phyloP scores from a whole-genome alignment of 2,888 invertebrate genomes.

The Trichopria drosophilae region DNA sequence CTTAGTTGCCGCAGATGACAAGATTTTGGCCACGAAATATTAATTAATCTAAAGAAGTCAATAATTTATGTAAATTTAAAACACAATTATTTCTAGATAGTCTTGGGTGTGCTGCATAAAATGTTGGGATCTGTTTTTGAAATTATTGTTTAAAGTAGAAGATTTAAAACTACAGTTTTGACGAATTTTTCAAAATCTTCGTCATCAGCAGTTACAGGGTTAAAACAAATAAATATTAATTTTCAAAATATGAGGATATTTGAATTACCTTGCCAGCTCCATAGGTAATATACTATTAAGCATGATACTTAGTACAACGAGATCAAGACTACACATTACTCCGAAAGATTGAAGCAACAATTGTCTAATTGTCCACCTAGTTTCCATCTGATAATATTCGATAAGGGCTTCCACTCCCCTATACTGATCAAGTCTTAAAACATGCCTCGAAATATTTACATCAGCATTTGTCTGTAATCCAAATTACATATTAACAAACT shows the following conservation, averaged over 20 bases:
- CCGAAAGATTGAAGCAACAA: constrained; percentile 83
- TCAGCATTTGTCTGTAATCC: constrained; percentile 83
- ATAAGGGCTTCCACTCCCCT: constrained; percentile 82
- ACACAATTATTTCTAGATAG: too few species aligned
- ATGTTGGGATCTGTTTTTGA: too few species aligned
- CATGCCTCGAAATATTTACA: constrained; percentile 81
- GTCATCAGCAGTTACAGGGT: too few species aligned
- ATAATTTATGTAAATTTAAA: too few species aligned
- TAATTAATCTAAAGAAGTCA: background rate
- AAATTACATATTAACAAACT: background rate
- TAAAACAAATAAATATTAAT: too few species aligned
- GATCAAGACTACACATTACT: constrained; percentile 83
- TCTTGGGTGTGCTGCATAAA: too few species aligned
- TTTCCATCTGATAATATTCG: constrained; percentile 96
- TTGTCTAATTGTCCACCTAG: constrained; percentile 82
- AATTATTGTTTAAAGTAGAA: background rate
- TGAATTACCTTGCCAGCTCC: constrained; percentile 77
- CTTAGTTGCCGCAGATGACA: too few species aligned
- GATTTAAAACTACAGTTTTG: background rate
- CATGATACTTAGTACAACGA: constrained; percentile 78
- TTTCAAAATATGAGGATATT: constrained; percentile 3
- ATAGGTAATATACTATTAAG: constrained; percentile 86
- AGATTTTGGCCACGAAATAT: background rate
- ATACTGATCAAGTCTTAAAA: constrained; percentile 82
- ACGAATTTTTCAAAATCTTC: background rate